These are phyloP conservation scores for Scaptomyza pallida DNA, from an alignment of 1,140 invertebrate species.

Conservation along the genomic window DNA sequence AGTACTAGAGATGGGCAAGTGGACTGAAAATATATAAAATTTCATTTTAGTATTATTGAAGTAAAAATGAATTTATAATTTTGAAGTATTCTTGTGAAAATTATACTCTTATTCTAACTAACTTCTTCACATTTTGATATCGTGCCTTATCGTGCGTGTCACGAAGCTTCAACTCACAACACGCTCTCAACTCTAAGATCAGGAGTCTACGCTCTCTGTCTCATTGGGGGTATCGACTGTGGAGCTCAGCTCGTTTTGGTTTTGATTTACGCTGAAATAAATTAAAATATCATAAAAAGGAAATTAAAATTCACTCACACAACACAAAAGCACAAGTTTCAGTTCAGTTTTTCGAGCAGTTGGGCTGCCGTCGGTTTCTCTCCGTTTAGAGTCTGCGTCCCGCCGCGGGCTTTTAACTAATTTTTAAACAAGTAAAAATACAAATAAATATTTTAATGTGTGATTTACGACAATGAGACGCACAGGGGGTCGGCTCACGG, in stretches of 20 bases:
- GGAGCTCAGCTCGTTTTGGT: slow-evolving; percentile 69
- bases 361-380: background rate
- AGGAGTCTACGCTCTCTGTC: background rate
- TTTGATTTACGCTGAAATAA: slow-evolving; percentile 84
- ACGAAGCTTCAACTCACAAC: background rate
- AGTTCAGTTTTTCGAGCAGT: background rate
- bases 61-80: too few species aligned
- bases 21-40: too few species aligned
- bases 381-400: slow-evolving; percentile 1
- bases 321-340: slow-evolving; percentile 56
- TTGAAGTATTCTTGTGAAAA: too few species aligned
- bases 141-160: too few species aligned
- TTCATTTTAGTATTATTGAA: too few species aligned
- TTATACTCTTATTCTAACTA: too few species aligned
- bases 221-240: slow-evolving; percentile 15
- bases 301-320: slow-evolving; percentile 84
- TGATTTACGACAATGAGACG: slow-evolving; percentile 84
- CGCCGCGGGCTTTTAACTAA: slow-evolving; percentile 79
- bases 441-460: slow-evolving; percentile 84
- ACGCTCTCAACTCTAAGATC: background rate
- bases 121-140: too few species aligned
- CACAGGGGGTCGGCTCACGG: slow-evolving; percentile 69
- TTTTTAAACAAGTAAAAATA: slow-evolving; percentile 84
- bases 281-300: slow-evolving; percentile 84
- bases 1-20: background rate